These are phyloP conservation scores for Nestor notabilis DNA, from an alignment of 2,113 vertebrate genomes.

Conservation along the genomic window DNA sequence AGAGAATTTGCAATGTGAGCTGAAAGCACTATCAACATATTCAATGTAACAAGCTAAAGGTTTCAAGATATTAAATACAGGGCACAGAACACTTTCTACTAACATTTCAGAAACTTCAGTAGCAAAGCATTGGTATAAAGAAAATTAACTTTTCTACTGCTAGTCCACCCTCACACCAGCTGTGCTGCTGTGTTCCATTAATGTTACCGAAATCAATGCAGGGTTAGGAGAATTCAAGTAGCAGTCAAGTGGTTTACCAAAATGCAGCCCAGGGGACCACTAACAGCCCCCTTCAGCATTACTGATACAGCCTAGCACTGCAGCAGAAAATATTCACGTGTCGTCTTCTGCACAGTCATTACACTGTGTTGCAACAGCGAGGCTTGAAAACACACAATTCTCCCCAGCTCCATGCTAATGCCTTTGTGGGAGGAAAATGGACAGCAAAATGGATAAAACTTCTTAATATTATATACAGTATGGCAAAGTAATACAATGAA, in stretches of 20 bases:
- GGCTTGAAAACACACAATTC: background rate
- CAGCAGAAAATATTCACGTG: background rate
- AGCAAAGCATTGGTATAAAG: background rate
- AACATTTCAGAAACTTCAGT: constrained; percentile 20
- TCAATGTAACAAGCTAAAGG: background rate
- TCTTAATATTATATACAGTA: background rate
- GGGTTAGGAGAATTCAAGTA: constrained; percentile 37
- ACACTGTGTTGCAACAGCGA: background rate
- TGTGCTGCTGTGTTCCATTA: constrained; percentile 49
- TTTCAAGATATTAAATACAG: constrained; percentile 30
- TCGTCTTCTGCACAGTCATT: background rate
- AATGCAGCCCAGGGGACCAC: constrained; percentile 39
- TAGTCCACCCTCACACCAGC: constrained; percentile 31
- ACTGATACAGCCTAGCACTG: background rate
- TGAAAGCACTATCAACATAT: constrained; percentile 15
- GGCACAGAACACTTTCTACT: constrained; percentile 12
- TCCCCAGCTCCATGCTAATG: background rate
- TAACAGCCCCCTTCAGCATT: constrained; percentile 22
- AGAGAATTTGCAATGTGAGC: background rate
- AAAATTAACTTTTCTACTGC: constrained; percentile 36
- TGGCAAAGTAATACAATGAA: background rate
- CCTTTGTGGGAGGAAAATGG: background rate
- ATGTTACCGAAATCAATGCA: constrained; percentile 30
- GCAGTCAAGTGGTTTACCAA: constrained; percentile 51
- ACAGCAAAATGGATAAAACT: background rate